A percentile compares a stretch with the other conserved stretches of the same genome.
Evolutionary conservation across 2,888 invertebrate species (phyloP).

Genomic region (Myathropa florea): DNA sequence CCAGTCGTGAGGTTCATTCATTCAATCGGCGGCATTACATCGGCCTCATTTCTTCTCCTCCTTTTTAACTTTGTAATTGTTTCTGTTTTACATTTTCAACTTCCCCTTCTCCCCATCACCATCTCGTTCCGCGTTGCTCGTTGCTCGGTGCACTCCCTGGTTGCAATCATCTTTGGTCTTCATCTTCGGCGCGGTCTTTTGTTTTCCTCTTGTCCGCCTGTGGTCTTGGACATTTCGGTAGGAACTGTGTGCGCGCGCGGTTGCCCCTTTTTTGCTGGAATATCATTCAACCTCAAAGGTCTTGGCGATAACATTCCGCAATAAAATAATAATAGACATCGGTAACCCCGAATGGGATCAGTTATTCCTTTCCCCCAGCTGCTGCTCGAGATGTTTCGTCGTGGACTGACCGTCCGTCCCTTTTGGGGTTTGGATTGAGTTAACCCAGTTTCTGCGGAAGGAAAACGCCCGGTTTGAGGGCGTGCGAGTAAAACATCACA

Average conservation of each 20-base stretch:
- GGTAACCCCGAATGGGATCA: slow-evolving; percentile 15
- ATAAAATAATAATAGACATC: slow-evolving; percentile 31
- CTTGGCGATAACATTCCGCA: slow-evolving; percentile 38
- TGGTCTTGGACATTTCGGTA: slow-evolving; percentile 12
- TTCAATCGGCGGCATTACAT: slow-evolving; percentile 66
- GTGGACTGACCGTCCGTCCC: neutral
- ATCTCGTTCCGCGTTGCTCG: neutral
- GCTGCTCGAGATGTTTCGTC: neutral
- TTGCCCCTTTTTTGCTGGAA: neutral
- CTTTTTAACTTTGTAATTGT: slow-evolving; percentile 64
- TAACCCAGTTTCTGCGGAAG: neutral
- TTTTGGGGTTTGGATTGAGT: neutral
- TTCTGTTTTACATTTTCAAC: slow-evolving; percentile 63
- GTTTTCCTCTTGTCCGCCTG: neutral
- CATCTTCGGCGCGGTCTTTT: neutral
- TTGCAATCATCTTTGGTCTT: slow-evolving; percentile 3
- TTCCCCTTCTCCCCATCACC: neutral
- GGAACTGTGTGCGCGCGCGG: slow-evolving; percentile 1
- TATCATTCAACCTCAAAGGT: slow-evolving; percentile 46
- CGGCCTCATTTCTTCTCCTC: slow-evolving; percentile 63
- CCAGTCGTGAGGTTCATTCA: slow-evolving; percentile 68
- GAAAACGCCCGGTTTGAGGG: neutral
- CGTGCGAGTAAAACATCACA: neutral
- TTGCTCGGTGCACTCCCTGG: neutral
- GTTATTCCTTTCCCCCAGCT: neutral